A percentile compares a stretch with the other conserved stretches of the same genome.
phyloP scores from a whole-genome alignment of 2,888 invertebrate species.

The Geophilus truncorum region DNA sequence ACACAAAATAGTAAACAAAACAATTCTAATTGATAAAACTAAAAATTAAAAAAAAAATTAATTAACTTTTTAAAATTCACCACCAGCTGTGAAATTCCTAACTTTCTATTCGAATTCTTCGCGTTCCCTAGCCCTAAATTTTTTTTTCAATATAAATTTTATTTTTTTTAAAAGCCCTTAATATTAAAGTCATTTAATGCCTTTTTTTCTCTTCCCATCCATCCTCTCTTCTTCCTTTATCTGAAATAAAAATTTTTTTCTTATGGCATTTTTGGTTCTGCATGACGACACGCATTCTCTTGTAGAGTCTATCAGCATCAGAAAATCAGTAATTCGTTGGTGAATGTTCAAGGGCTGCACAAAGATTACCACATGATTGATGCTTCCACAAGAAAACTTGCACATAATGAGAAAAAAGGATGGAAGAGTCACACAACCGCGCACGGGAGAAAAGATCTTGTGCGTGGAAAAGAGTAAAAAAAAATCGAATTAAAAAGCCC shows the following conservation, averaged over 20 bases:
- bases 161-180: neutral
- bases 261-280: neutral
- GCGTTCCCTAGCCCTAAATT: neutral
- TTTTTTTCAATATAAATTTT: neutral
- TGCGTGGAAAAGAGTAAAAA: neutral
- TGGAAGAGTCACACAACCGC: neutral
- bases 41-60: too few species aligned
- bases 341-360: neutral
- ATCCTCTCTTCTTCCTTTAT: neutral
- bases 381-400: neutral
- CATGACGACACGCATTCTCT: neutral
- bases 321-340: neutral
- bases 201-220: neutral
- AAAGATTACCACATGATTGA: neutral
- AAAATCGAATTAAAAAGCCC: neutral
- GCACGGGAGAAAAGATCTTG: neutral
- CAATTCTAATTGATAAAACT: too few species aligned
- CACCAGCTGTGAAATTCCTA: neutral
- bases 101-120: neutral
- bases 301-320: neutral
- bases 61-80: neutral
- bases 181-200: neutral
- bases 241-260: neutral
- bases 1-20: too few species aligned
- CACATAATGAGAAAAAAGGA: neutral